Conservation (phyloP, 2,888 invertebrate genomes). For the Volucella bombylans region DNA sequence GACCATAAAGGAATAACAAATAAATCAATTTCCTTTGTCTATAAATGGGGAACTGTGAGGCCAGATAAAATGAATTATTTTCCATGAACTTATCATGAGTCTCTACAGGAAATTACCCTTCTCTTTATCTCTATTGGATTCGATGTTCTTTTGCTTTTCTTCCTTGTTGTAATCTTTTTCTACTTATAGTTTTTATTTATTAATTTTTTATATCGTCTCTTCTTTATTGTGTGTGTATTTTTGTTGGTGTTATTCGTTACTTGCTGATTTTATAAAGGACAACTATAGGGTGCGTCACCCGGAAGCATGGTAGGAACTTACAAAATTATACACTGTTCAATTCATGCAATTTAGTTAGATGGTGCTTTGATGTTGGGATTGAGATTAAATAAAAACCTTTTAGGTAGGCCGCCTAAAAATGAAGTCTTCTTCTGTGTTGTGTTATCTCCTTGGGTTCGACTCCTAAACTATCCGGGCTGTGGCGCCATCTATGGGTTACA, state of each 20-base stretch:
- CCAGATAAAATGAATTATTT: slow-evolving; percentile 34
- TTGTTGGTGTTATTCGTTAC: too few relatives aligned
- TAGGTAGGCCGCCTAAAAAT: too few relatives aligned
- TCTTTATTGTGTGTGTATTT: not conserved
- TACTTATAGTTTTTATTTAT: slow-evolving; percentile 13
- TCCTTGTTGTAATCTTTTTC: not conserved
- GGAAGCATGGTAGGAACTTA: too few relatives aligned
- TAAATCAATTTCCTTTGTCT: slow-evolving; percentile 24
- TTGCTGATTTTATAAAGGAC: not conserved
- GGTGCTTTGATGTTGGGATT: too few relatives aligned
- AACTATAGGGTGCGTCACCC: not conserved
- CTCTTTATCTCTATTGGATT: not conserved
- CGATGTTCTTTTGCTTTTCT: not conserved
- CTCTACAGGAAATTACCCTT: not conserved
- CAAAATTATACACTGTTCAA: too few relatives aligned
- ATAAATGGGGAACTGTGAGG: slow-evolving; percentile 3
- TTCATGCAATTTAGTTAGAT: too few relatives aligned
- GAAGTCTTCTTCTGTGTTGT: too few relatives aligned
- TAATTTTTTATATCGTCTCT: not conserved
- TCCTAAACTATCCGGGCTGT: too few relatives aligned
- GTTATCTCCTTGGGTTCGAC: too few relatives aligned
- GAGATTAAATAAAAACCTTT: too few relatives aligned
- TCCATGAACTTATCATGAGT: slow-evolving; percentile 17
- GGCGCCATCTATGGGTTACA: too few relatives aligned
- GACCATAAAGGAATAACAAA: slow-evolving; percentile 7